Evolutionary conservation across 2,113 vertebrate genomes (phyloP), one percentile per base, ranked within the genome.

Genomic region (Sitta europaea): DNA sequence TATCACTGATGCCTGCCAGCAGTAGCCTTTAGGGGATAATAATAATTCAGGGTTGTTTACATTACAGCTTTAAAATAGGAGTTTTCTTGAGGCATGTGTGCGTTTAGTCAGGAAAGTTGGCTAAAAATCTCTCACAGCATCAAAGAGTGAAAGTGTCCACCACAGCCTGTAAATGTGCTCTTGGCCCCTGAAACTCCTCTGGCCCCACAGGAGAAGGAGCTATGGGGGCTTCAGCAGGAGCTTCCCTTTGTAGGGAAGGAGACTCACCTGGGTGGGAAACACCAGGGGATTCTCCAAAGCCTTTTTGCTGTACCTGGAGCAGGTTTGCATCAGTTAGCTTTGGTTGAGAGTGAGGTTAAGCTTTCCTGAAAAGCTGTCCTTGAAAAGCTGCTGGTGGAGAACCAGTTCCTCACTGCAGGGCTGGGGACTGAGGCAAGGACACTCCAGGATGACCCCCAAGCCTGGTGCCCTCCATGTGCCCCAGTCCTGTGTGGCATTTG

Each of bases 11-110:
- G 94, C 81, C 92, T 97, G 96, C 96, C 96, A 97, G 96, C 88
- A 96, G 86, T 94, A 88, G 93, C 93, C 95, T 96, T 96, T 74
- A 89, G 94, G 94, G 93, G 92, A 94, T 96, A 92, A 91, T 88
- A 96, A 94, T 96, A 92, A 91, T 91, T 95, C 12, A 36, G 70
- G 89, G 67, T 43, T 95, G 93, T 97, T 97, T 97, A 91, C 84
- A 88, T 94, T 79, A 38, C 78, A 96, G 90, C 84, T 96, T 91
- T 94, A 96, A 95, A 93, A 95, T 75, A 45, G 68, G 87, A 75
- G 58, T 55, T 96, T 95, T 95, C 88, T 95, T 93, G 79, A 95
- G 76, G 75, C 38, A 5, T 86, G 68, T 86, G 86, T 92, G 86
- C 84, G 31, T 92, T 95, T 75, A 95, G 82, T 62, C 83, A 88